Conservation (phyloP, 2,113 vertebrate species). For the Isichthys henryi region DNA sequence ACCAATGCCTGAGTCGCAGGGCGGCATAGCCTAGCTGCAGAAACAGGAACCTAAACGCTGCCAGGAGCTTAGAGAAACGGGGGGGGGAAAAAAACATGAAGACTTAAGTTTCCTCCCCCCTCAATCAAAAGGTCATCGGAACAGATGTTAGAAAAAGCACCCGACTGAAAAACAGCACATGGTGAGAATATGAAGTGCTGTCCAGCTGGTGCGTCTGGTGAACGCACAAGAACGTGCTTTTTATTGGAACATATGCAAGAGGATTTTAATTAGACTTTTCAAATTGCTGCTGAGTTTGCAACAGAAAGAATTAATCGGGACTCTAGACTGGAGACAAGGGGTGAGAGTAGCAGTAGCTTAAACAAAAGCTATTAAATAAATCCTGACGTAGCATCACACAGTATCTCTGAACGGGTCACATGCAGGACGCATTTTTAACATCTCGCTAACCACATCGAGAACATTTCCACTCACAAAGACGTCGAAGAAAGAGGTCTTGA, state of each 20-base stretch:
- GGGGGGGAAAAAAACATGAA: not conserved
- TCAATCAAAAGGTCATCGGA: not conserved
- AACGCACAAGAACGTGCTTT: not conserved
- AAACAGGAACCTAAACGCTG: constrained; percentile 80
- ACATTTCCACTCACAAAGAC: constrained; percentile 80
- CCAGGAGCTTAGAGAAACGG: constrained; percentile 66
- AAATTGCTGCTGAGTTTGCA: not conserved
- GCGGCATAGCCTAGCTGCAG: constrained; percentile 81
- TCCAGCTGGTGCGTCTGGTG: not conserved
- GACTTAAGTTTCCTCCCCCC: not conserved
- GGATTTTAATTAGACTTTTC: not conserved
- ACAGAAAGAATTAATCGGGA: not conserved
- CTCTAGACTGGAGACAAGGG: not conserved
- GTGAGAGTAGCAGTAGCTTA: not conserved
- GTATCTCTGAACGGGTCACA: not conserved
- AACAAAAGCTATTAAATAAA: not conserved
- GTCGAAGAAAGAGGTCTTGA: constrained; percentile 86
- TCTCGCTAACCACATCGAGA: not conserved
- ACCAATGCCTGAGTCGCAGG: constrained; percentile 82
- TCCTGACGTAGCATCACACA: not conserved
- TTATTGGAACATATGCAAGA: not conserved
- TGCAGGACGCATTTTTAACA: not conserved
- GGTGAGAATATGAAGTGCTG: not conserved
- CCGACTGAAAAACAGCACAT: not conserved
- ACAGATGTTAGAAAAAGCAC: not conserved